Conservation (phyloP, 2,113 vertebrate genomes). For the Saimiri boliviensis region DNA sequence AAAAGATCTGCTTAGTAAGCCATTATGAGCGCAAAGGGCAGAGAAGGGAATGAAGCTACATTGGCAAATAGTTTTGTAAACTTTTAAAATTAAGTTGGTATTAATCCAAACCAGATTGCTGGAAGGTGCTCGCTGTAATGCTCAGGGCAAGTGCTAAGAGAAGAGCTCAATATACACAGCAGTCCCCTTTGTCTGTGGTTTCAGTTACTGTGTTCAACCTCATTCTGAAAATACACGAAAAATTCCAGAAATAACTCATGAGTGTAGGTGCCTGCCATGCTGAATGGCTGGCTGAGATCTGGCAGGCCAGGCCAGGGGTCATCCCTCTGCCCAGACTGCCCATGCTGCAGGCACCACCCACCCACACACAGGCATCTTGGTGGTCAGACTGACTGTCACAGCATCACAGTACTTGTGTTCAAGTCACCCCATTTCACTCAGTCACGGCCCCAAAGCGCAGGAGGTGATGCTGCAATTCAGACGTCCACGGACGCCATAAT, state of each 20-base stretch:
- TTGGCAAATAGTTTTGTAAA: neutral
- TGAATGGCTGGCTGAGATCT: neutral
- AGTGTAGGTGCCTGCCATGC: neutral
- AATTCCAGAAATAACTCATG: neutral
- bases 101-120: neutral
- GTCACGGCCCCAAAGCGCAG: neutral
- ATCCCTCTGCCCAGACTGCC: neutral
- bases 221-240: neutral
- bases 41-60: neutral
- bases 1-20: neutral
- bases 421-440: neutral
- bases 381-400: neutral
- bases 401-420: neutral
- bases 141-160: neutral
- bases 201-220: neutral
- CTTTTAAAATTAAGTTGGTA: neutral
- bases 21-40: neutral
- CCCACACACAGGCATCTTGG: neutral
- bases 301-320: neutral
- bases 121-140: neutral
- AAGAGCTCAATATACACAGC: neutral
- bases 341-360: too few relatives aligned
- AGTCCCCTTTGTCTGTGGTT: neutral
- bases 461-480: neutral
- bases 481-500: neutral